These are phyloP conservation scores for Lagopus leucura DNA, from an alignment of 2,113 vertebrate genomes.

Conservation along the genomic window DNA sequence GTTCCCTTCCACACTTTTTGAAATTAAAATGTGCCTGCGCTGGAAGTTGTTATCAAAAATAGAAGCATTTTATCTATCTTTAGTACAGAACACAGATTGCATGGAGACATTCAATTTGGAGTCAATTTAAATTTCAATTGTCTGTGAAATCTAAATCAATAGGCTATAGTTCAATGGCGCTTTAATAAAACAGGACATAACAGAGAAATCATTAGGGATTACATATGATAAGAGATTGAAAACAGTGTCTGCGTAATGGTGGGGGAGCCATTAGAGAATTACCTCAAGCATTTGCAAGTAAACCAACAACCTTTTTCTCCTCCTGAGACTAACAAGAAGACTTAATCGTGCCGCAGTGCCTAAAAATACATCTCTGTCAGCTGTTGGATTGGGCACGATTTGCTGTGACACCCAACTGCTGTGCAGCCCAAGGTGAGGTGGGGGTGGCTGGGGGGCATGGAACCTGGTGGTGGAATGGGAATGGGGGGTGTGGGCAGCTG, in stretches of 20 bases:
- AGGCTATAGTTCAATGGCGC: conserved; percentile 85
- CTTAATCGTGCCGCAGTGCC: conserved; percentile 69
- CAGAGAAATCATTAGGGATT: conserved; percentile 82
- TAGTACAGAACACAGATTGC: conserved; percentile 79
- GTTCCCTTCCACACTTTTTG: neutral
- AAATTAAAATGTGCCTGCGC: conserved; percentile 73
- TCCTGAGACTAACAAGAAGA: conserved; percentile 63
- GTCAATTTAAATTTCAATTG: conserved; percentile 88
- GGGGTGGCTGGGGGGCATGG: no score
- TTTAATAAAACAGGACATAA: conserved; percentile 86
- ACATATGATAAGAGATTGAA: conserved; percentile 78
- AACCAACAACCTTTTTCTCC: conserved; percentile 71
- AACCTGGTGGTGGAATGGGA: no score
- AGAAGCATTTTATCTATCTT: conserved; percentile 81
- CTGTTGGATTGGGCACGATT: no score
- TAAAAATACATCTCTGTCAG: conserved; percentile 70
- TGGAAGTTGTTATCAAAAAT: conserved; percentile 79
- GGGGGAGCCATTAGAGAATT: conserved; percentile 77
- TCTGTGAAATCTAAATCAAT: conserved; percentile 88
- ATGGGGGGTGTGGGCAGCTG: no score
- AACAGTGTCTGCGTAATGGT: conserved; percentile 60
- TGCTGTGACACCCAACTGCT: no score
- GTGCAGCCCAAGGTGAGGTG: no score
- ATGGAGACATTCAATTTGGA: conserved; percentile 85
- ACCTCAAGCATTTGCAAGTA: conserved; percentile 73